Percentiles rank a stretch among this genome's conserved stretches.
Evolutionary conservation across 2,797 vertebrate species (phyloP).

Genomic region (Falco naumanni): DNA sequence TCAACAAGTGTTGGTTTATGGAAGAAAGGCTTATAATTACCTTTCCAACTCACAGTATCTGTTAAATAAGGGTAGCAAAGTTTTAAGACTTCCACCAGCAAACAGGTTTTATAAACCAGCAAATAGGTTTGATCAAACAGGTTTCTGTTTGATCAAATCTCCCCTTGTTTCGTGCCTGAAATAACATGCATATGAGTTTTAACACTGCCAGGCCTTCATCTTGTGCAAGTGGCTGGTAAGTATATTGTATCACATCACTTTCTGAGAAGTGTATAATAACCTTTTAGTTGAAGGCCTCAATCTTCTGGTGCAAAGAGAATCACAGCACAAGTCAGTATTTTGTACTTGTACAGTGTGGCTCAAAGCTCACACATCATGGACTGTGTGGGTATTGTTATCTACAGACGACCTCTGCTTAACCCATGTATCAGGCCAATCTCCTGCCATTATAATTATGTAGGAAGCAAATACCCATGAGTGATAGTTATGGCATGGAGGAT

Average conservation of each 20-base stretch:
- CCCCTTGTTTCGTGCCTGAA: not conserved
- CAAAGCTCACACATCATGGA: fast-evolving
- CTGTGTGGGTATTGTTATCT: not conserved
- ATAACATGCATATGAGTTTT: not conserved
- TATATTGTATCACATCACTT: not conserved
- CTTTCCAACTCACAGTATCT: not conserved
- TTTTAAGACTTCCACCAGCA: not conserved
- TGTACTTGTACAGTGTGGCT: not conserved
- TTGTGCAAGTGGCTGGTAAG: not conserved
- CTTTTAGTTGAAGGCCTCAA: not conserved
- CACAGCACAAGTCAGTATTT: not conserved
- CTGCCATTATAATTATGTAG: not conserved
- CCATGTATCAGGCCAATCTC: not conserved
- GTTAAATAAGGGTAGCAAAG: not conserved
- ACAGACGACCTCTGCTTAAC: not conserved
- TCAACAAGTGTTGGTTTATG: not conserved
- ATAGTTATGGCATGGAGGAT: not conserved
- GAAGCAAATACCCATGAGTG: not conserved
- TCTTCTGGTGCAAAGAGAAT: not conserved
- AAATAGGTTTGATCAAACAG: not conserved
- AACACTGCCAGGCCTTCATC: not conserved
- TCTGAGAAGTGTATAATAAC: not conserved
- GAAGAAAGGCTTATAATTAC: not conserved
- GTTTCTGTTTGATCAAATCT: not conserved
- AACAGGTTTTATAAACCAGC: too few relatives aligned